Evolutionary conservation across 2,797 vertebrate genomes (phyloP).

Genomic region (Rhabdophis nuchalis): DNA sequence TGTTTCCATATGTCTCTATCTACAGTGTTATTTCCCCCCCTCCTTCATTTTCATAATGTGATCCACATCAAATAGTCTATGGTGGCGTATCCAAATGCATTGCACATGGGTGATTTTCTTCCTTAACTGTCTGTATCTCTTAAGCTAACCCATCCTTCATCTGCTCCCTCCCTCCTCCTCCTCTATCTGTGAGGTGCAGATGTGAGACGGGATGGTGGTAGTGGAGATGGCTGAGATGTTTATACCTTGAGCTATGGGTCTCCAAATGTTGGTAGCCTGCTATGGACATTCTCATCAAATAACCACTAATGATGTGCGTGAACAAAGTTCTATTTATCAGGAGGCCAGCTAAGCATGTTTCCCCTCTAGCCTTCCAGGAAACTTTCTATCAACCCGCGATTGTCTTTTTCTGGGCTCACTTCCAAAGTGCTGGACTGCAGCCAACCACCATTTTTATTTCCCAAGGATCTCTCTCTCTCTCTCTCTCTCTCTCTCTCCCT

Average conservation of each 20-base stretch:
- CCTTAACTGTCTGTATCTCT: neutral
- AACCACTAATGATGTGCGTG: neutral
- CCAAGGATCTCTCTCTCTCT: neutral
- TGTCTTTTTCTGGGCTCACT: neutral
- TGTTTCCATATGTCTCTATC: conserved; percentile 33
- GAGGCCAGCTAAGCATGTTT: neutral
- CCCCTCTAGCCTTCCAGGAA: neutral
- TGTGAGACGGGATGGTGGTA: neutral
- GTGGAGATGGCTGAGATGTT: neutral
- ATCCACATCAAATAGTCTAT: conserved; percentile 40
- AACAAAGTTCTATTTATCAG: neutral
- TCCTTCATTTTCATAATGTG: conserved; percentile 50
- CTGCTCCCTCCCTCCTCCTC: neutral
- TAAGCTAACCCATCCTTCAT: neutral
- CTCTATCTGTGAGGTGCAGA: neutral
- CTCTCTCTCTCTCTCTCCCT: too few relatives aligned
- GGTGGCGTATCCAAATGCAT: conserved; percentile 26
- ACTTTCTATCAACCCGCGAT: neutral
- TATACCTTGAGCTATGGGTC: neutral
- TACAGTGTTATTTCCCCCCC: conserved; percentile 35
- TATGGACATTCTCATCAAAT: neutral
- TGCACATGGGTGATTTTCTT: conserved; percentile 16
- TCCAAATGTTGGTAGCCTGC: neutral
- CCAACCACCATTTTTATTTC: neutral
- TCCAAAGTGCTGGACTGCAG: neutral